Evolutionary conservation across 1,140 invertebrate genomes (phyloP).

Genomic region (Trichoplusia ni): DNA sequence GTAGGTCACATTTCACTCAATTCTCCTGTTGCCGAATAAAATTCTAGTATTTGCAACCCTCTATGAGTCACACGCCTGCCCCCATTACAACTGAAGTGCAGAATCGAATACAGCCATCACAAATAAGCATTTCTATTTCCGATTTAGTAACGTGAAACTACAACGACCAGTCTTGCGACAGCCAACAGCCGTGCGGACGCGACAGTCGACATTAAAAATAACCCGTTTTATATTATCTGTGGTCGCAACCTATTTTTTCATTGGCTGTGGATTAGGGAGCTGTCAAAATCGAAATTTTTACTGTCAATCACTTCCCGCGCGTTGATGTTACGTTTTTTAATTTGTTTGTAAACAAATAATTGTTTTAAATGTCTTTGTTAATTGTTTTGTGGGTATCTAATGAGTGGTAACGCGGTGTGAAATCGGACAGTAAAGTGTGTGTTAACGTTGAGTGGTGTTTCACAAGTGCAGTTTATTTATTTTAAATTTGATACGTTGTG

Average conservation of each 20-base stretch:
- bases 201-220: slow-evolving; percentile 39
- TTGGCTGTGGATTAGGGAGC: not conserved
- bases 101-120: slow-evolving; percentile 33
- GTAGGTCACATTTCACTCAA: not conserved
- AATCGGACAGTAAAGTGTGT: not conserved
- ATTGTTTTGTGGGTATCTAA: not conserved
- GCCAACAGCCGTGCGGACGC: slow-evolving; percentile 52
- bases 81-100: slow-evolving; percentile 12
- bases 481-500: not conserved
- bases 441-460: not conserved
- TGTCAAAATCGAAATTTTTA: not conserved
- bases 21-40: no score
- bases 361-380: not conserved
- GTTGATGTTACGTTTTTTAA: not conserved
- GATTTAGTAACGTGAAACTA: slow-evolving; percentile 54
- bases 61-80: slow-evolving; percentile 7
- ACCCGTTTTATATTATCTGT: slow-evolving; percentile 28
- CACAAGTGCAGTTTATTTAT: not conserved
- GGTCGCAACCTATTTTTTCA: slow-evolving; percentile 3
- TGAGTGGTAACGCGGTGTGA: slow-evolving; percentile 3
- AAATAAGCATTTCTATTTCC: slow-evolving; percentile 63
- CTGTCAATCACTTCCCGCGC: not conserved
- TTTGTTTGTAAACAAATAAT: slow-evolving; percentile 1
- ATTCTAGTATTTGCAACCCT: not conserved
- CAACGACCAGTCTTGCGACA: slow-evolving; percentile 49